Evolutionary conservation across 2,113 vertebrate species (phyloP).

Genomic region (Leucopsar rothschildi): DNA sequence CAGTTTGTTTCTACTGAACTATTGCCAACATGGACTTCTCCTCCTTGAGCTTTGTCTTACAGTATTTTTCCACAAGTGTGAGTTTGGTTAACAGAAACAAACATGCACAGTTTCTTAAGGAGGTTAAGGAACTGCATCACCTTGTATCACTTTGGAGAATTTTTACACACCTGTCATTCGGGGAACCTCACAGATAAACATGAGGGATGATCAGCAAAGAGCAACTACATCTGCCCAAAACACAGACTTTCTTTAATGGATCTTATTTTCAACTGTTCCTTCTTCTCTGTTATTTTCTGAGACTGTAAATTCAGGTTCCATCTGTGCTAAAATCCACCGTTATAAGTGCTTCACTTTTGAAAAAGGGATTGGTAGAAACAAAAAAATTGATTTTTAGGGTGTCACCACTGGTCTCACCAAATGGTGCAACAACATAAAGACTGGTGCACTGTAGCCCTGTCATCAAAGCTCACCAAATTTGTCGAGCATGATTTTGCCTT

Average conservation of each 20-base stretch:
- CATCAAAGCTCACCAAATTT: background rate
- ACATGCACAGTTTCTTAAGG: background rate
- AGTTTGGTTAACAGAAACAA: background rate
- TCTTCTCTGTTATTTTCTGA: background rate
- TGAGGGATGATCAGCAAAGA: background rate
- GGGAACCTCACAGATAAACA: background rate
- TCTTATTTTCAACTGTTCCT: background rate
- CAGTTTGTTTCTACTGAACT: background rate
- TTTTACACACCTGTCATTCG: background rate
- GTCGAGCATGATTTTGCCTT: background rate
- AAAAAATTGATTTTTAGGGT: background rate
- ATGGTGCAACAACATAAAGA: background rate
- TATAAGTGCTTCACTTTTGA: background rate
- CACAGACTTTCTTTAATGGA: background rate
- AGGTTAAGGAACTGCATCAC: background rate
- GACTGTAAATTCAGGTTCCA: background rate
- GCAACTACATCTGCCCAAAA: background rate
- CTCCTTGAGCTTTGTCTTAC: background rate
- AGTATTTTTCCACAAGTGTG: background rate
- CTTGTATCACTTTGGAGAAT: background rate
- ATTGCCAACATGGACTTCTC: background rate
- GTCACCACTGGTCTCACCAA: background rate
- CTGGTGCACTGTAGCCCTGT: background rate
- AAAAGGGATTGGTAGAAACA: background rate
- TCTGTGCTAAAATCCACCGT: background rate